Conservation (phyloP, 2,797 vertebrate genomes). For the Harpagifer antarcticus region DNA sequence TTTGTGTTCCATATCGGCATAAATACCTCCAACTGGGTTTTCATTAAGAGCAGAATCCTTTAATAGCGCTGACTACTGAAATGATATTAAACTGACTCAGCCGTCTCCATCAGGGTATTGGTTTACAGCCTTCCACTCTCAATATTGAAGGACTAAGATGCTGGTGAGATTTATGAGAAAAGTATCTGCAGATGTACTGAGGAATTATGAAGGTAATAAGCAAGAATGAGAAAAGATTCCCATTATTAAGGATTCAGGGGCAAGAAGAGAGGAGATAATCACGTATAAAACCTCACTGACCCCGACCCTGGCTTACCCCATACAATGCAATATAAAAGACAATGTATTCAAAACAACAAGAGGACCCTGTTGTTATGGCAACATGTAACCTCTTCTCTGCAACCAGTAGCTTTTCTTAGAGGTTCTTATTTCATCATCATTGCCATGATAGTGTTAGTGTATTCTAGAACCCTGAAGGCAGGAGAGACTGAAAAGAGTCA, state of each 20-base stretch:
- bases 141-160: slow-evolving; percentile 38
- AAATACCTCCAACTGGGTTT: slow-evolving; percentile 43
- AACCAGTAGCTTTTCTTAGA: background rate
- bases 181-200: slow-evolving; percentile 31
- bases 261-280: slow-evolving; percentile 11
- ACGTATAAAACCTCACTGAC: slow-evolving; percentile 16
- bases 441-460: slow-evolving; percentile 20
- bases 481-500: no score
- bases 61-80: slow-evolving; percentile 35
- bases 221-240: slow-evolving; percentile 43
- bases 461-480: no score
- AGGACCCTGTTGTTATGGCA: slow-evolving; percentile 34
- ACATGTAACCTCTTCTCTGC: background rate
- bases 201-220: slow-evolving; percentile 37
- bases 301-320: background rate
- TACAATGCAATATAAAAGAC: background rate
- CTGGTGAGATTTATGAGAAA: slow-evolving; percentile 34
- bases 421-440: slow-evolving; percentile 13
- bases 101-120: slow-evolving; percentile 3
- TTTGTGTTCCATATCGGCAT: slow-evolving; percentile 30
- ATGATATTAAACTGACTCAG: slow-evolving; percentile 43
- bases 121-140: slow-evolving; percentile 25
- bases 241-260: slow-evolving; percentile 29
- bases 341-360: background rate
- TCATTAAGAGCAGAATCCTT: slow-evolving; percentile 59